These are phyloP conservation scores for Dicranocentrus wangi DNA, from an alignment of 2,888 invertebrate species.

Conservation along the genomic window DNA sequence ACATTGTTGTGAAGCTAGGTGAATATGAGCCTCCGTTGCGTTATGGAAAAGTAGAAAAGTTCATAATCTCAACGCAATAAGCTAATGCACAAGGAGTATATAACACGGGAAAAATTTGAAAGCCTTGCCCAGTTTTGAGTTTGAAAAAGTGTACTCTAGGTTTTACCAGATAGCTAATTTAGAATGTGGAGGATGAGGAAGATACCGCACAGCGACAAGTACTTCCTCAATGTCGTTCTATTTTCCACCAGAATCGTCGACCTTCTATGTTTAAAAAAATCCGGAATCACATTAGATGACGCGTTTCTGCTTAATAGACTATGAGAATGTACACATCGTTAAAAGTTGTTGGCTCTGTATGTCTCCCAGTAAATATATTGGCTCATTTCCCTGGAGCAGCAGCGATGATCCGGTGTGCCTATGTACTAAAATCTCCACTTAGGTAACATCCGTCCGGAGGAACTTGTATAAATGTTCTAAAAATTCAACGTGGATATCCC, in stretches of 20 bases:
- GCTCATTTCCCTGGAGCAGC: slow-evolving; percentile 37
- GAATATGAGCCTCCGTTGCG: too few species aligned
- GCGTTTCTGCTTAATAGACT: background rate
- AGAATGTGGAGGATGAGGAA: background rate
- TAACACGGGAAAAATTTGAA: too few species aligned
- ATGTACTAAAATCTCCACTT: background rate
- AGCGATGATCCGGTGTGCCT: background rate
- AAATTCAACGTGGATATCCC: background rate
- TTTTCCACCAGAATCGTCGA: slow-evolving; percentile 17
- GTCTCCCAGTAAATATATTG: too few species aligned
- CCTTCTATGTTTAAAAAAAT: background rate
- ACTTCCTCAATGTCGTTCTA: slow-evolving; percentile 33
- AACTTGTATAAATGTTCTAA: background rate
- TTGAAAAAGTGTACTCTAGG: too few species aligned
- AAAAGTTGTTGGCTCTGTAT: background rate
- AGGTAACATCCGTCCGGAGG: slow-evolving; percentile 15
- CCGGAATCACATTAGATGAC: slow-evolving; percentile 7
- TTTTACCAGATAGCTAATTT: background rate
- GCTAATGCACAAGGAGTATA: too few species aligned
- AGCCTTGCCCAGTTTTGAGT: too few species aligned
- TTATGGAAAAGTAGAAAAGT: too few species aligned
- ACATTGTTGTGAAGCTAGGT: too few species aligned
- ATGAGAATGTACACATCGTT: background rate
- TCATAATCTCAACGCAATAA: too few species aligned
- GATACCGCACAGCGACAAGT: background rate